Base-by-base conservation (phyloP, 2,888 invertebrate genomes). In the Mycalesis mineus region DNA sequence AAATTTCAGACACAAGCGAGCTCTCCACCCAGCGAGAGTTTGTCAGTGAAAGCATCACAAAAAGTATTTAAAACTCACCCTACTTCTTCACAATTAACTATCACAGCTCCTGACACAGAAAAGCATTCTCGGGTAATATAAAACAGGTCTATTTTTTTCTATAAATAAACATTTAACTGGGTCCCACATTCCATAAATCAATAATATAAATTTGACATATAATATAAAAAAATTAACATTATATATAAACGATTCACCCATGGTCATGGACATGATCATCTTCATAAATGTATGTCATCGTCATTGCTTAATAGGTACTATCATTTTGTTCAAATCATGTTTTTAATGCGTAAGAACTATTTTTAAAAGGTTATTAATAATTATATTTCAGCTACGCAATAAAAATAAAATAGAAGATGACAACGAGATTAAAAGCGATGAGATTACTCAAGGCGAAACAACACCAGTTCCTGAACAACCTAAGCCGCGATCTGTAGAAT, bases 31-130 rank as follows among this genome's bases (percentile, higher is more conserved):
- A 75, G 76, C 69, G 89, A 89, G 86, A 88, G 83, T 80, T 84
- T 89, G 78, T 80, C 87, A 80, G 80, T 85, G 82, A 90, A 79
- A 84, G 86, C 85, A 79, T 88, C 90, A 76, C 86, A 90, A 74
- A 88, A 82, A 79, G 80, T 87, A 70, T 81, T 80, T 70, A 86
- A 84, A 72, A 82, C 86, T 58, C 80, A 80, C 73, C 75, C 82
- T 69, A 71, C 82, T 70, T 73, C 86, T 72, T 69, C 78, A 80
- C 84, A 83, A 70, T 74, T 82, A 61, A 80, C 80, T 73, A 77
- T 77, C 69, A 82, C 80, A 67, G 77, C 77, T 65, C 74, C 79
- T 65, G 76, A 74, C 61, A 78, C 75, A 77, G 82, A 83, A 69
- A 87, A 81, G 74, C 76, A 75, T 68, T 74, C 82, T 73, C 81